Evolutionary conservation across 2,888 invertebrate species (phyloP).

Genomic region (Prenolepis imparis): DNA sequence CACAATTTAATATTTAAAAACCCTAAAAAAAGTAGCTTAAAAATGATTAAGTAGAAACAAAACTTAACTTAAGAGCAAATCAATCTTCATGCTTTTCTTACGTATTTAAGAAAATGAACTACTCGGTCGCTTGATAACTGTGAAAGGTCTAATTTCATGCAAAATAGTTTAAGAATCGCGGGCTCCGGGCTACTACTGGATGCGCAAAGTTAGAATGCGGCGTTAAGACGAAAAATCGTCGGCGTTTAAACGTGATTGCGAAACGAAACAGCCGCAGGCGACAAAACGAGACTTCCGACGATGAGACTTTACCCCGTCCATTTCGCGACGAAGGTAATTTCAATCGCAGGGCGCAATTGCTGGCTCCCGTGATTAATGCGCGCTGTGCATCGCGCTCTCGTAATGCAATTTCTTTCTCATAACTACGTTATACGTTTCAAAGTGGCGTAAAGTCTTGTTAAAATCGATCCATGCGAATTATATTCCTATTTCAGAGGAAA

Average conservation of each 20-base stretch:
- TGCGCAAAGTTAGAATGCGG: slow-evolving; percentile 20
- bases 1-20: not conserved
- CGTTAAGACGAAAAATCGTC: slow-evolving; percentile 34
- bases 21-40: not conserved
- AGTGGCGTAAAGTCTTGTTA: not conserved
- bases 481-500: not conserved
- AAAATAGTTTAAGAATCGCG: slow-evolving; percentile 42
- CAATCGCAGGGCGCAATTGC: slow-evolving; percentile 33
- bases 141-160: slow-evolving; percentile 47
- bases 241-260: slow-evolving; percentile 28
- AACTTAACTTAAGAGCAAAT: not conserved
- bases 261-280: slow-evolving; percentile 33
- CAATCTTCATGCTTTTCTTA: slow-evolving; percentile 27
- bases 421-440: slow-evolving; percentile 9
- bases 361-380: slow-evolving; percentile 10
- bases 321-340: slow-evolving; percentile 31
- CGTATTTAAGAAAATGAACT: slow-evolving; percentile 12
- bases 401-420: slow-evolving; percentile 16
- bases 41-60: slow-evolving; percentile 19
- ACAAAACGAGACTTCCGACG: slow-evolving; percentile 19
- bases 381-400: not conserved
- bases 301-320: slow-evolving; percentile 33
- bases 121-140: not conserved
- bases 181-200: slow-evolving; percentile 30
- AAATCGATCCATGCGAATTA: not conserved